A percentile compares a stretch with the other conserved stretches of the same genome.
These are phyloP conservation scores for Neopelma chrysocephalum DNA, from an alignment of 2,797 vertebrate species.

Conservation along the genomic window DNA sequence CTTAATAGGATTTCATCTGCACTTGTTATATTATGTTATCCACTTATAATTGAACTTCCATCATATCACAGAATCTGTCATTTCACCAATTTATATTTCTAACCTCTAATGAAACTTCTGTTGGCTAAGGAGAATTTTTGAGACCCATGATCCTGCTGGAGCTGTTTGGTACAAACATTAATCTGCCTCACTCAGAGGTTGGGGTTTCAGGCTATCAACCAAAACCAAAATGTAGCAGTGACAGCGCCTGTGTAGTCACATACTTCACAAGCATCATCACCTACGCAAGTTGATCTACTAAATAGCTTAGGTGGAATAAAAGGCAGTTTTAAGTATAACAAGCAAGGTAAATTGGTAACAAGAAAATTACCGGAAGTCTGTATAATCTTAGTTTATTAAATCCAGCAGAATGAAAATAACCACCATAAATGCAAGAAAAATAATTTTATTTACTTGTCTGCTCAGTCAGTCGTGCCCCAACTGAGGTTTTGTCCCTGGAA, in stretches of 20 bases:
- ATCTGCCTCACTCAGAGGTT: background rate
- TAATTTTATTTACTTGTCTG: background rate
- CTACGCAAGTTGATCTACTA: background rate
- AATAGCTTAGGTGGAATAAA: background rate
- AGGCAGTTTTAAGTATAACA: background rate
- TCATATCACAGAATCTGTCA: constrained; percentile 78
- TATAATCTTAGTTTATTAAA: background rate
- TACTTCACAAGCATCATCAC: background rate
- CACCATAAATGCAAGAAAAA: background rate
- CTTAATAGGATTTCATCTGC: constrained; percentile 83
- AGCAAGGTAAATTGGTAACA: background rate
- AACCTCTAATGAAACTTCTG: constrained; percentile 76
- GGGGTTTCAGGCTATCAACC: background rate
- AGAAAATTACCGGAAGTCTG: background rate
- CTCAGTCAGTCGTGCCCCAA: background rate
- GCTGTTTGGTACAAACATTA: background rate
- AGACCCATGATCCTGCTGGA: constrained; percentile 45
- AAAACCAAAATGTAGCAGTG: constrained; percentile 43
- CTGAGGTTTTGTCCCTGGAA: background rate
- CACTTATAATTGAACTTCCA: constrained; percentile 82
- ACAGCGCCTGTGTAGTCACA: background rate
- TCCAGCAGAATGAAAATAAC: background rate
- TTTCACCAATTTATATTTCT: constrained; percentile 78
- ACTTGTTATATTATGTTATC: constrained; percentile 81
- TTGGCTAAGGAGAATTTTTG: constrained; percentile 73